These are phyloP conservation scores for Aphaenogaster rudis DNA, from an alignment of 1,140 invertebrate genomes.

Conservation along the genomic window DNA sequence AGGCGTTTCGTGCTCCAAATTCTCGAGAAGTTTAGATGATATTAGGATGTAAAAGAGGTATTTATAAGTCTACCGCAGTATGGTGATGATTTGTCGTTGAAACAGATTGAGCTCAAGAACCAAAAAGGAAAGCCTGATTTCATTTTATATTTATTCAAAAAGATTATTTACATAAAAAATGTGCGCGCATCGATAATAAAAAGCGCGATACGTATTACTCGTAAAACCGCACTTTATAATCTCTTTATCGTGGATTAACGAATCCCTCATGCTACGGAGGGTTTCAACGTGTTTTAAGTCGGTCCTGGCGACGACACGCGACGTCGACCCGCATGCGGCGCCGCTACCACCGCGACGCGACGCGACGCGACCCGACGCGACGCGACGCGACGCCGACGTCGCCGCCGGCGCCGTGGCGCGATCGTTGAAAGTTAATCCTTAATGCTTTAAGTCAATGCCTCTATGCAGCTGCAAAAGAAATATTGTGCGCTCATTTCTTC, in stretches of 20 bases:
- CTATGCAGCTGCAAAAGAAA: background rate
- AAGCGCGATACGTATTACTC: background rate
- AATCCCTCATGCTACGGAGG: background rate
- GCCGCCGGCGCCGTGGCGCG: constrained; percentile 32
- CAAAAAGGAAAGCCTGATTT: background rate
- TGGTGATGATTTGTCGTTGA: background rate
- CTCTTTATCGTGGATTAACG: background rate
- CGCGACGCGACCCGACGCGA: constrained; percentile 10
- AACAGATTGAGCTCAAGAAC: background rate
- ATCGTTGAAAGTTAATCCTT: constrained; percentile 56
- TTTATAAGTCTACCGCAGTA: background rate
- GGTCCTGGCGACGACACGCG: constrained; percentile 17
- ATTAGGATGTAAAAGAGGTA: background rate
- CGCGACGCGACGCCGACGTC: constrained; percentile 13
- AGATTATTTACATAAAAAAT: background rate
- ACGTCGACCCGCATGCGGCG: constrained; percentile 34
- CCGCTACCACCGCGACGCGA: constrained; percentile 20
- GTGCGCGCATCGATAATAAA: background rate
- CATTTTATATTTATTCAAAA: background rate
- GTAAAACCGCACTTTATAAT: background rate
- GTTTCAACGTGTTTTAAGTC: background rate
- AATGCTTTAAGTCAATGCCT: constrained; percentile 52
- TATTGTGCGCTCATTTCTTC: background rate
- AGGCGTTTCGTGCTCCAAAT: background rate
- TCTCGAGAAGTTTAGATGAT: background rate